These are phyloP conservation scores for Panzeria rudis DNA, from an alignment of 2,888 invertebrate species.

Conservation along the genomic window DNA sequence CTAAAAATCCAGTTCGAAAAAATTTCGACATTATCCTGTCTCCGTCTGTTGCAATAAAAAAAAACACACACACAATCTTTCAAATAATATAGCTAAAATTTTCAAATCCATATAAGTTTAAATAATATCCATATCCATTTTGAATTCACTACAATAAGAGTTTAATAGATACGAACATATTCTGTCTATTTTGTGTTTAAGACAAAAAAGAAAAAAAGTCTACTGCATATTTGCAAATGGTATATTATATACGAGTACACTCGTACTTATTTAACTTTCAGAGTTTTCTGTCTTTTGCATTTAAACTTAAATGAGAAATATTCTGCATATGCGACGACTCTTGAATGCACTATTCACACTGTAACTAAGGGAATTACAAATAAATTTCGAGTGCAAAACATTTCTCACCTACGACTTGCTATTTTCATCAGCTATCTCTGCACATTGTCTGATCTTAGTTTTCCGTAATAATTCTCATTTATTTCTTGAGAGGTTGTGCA, in stretches of 20 bases:
- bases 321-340: not conserved
- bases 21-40: not conserved
- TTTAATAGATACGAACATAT: constrained; percentile 29
- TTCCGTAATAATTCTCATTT: no score
- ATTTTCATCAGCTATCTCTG: no score
- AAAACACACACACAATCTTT: constrained; percentile 19
- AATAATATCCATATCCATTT: constrained; percentile 63
- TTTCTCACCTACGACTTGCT: no score
- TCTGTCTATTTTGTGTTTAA: constrained; percentile 1
- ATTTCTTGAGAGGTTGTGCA: no score
- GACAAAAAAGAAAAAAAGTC: constrained; percentile 10
- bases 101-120: constrained; percentile 62
- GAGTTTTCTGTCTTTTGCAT: constrained; percentile 19
- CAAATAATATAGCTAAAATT: constrained; percentile 66
- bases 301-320: not conserved
- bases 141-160: constrained; percentile 23
- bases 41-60: not conserved
- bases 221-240: constrained; percentile 61
- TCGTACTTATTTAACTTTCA: constrained; percentile 9
- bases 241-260: not conserved
- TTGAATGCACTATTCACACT: not conserved
- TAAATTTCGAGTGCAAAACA: no score
- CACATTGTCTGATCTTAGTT: no score
- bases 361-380: no score
- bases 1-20: no score